phyloP scores from a whole-genome alignment of 2,797 vertebrate genomes.

The Scolopax rusticola region DNA sequence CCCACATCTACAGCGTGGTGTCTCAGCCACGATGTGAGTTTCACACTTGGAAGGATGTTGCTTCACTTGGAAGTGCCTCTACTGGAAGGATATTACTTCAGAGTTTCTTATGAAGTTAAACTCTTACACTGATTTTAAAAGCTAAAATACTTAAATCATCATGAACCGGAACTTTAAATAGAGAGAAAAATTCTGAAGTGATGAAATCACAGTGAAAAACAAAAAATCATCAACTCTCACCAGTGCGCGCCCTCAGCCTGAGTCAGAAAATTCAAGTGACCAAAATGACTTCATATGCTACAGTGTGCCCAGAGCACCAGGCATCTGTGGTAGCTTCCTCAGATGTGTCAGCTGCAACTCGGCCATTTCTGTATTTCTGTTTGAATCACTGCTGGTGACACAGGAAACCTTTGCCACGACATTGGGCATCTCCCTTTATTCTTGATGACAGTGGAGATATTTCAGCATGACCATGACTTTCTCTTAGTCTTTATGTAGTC shows the following conservation, averaged over 20 bases:
- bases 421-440: neutral
- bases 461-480: neutral
- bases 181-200: neutral
- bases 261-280: neutral
- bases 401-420: neutral
- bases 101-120: neutral
- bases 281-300: neutral
- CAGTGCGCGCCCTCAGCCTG: neutral
- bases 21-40: neutral
- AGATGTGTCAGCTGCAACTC: fast-evolving
- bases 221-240: neutral
- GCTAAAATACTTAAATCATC: neutral
- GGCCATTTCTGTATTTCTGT: neutral
- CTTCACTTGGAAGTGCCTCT: neutral
- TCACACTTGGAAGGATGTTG: neutral
- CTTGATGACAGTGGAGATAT: fast-evolving
- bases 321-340: neutral
- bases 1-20: fast-evolving
- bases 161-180: constrained; percentile 18
- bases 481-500: neutral
- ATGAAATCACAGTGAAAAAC: constrained; percentile 13
- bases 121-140: neutral
- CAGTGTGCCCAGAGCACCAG: neutral
- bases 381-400: neutral
- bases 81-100: neutral